Base-by-base conservation (phyloP, 2,888 invertebrate genomes). In the Sphinx pinastri region DNA sequence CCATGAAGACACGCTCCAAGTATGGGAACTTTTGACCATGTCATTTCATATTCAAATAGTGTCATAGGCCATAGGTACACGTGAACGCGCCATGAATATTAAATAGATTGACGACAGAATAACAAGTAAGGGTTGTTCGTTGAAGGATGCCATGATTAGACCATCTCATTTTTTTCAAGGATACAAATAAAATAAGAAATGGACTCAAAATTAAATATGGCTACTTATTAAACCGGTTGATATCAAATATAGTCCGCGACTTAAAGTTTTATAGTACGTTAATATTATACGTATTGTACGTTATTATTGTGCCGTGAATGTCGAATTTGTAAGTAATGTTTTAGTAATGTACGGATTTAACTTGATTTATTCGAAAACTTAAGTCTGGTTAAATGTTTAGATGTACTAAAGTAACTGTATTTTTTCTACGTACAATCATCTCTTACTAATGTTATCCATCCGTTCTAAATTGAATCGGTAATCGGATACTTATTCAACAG, bases 21-120 rank as follows among this genome's bases (percentile, higher is more conserved):
- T 51, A 58, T 51, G 51, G 68, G 66, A 71, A 71, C 68, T 66
- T 69, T 66, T 71, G 63, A 67, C 45, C 63, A 19, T n/a, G 31
- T 59, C 57, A 58, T 63, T 69, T 38, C 13, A 57, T 68, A 71
- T 71, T 71, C 71, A 58, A 47, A 71, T 66, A 51, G 68, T 68
- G 68, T 68, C 68, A 71, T 68, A 58, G 66, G 66, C 57, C 51
- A 68, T 68, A 71, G 71, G 58, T 70, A 71, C 68, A 54, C 54
- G 55, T n/a, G 45, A 13, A 52, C 54, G 12, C 59, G 54, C 16
- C 25, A 12, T 71, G 71, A 67, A 71, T 69, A 31, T 16, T 55
- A 71, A 71, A 11, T 14, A 67, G 58, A 66, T n/a, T 12, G 51
- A 19, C 55, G n/a, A 55, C 49, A 3, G 68, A 71, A 71, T 71